These are phyloP conservation scores for Drosophila rubida DNA, from an alignment of 2,888 invertebrate species.

Conservation along the genomic window DNA sequence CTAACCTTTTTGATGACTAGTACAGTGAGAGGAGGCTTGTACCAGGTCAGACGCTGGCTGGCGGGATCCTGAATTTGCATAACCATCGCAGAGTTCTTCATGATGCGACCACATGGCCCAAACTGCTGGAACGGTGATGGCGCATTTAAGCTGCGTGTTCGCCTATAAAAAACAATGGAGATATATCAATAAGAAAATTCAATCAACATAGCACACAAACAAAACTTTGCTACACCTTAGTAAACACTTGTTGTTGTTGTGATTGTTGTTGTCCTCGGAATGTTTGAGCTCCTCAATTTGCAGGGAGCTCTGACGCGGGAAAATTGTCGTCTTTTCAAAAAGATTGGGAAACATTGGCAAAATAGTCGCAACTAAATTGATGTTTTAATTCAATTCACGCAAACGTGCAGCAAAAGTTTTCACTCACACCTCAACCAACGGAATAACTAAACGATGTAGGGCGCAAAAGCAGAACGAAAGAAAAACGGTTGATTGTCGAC, in stretches of 20 bases:
- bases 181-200: background rate
- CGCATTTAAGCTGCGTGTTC: conserved; percentile 97
- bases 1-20: conserved; percentile 98
- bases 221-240: conserved; percentile 57
- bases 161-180: conserved; percentile 88
- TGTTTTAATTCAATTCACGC: background rate
- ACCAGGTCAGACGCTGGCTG: conserved; percentile 98
- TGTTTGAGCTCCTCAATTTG: conserved; percentile 60
- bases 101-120: conserved; percentile 98
- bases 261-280: conserved; percentile 25
- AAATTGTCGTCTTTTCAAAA: conserved; percentile 40
- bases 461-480: background rate
- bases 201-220: background rate
- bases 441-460: background rate
- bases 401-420: background rate
- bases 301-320: conserved; percentile 49
- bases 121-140: conserved; percentile 98
- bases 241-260: conserved; percentile 32
- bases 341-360: conserved; percentile 61
- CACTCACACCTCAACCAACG: conserved; percentile 2
- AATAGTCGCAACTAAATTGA: background rate
- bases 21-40: conserved; percentile 98
- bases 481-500: background rate
- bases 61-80: conserved; percentile 99
- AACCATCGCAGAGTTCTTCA: conserved; percentile 98